Percentiles rank a stretch among this genome's conserved stretches.
phyloP scores from a whole-genome alignment of 1,140 invertebrate species.

The Hesperophylax magnus region DNA sequence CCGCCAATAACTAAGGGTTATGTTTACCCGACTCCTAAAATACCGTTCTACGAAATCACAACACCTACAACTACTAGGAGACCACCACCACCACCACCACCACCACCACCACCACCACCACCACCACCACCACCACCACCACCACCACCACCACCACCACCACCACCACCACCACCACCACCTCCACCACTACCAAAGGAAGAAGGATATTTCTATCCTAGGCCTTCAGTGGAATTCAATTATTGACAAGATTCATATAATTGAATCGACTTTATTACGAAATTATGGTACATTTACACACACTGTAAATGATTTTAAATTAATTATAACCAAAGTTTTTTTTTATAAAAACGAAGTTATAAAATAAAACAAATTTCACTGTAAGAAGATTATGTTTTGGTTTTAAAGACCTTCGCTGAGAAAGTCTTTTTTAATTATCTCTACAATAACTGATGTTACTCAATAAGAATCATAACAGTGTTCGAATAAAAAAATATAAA shows the following conservation, averaged over 20 bases:
- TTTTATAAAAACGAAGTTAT: neutral
- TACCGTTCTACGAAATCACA: slow-evolving; percentile 22
- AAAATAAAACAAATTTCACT: neutral
- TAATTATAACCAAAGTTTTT: neutral
- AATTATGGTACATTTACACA: neutral
- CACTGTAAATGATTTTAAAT: neutral
- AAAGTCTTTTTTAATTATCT: neutral
- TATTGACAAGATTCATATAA: slow-evolving; percentile 22
- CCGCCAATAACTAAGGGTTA: slow-evolving; percentile 19
- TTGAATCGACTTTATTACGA: slow-evolving; percentile 57
- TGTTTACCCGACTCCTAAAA: slow-evolving; percentile 22
- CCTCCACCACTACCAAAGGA: slow-evolving; percentile 49
- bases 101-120: slow-evolving; percentile 53
- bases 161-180: slow-evolving; percentile 44
- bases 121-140: slow-evolving; percentile 57
- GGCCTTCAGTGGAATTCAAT: slow-evolving; percentile 64
- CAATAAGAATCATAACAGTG: slow-evolving; percentile 9
- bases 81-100: slow-evolving; percentile 50
- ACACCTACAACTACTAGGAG: slow-evolving; percentile 46
- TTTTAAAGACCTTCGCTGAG: no score
- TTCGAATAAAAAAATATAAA: slow-evolving; percentile 27
- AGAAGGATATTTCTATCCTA: slow-evolving; percentile 69
- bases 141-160: slow-evolving; percentile 43
- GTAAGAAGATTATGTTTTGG: no score
- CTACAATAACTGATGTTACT: slow-evolving; percentile 11